Base-by-base conservation (phyloP, 2,797 vertebrate species). In the Notoglanidium macrostoma region DNA sequence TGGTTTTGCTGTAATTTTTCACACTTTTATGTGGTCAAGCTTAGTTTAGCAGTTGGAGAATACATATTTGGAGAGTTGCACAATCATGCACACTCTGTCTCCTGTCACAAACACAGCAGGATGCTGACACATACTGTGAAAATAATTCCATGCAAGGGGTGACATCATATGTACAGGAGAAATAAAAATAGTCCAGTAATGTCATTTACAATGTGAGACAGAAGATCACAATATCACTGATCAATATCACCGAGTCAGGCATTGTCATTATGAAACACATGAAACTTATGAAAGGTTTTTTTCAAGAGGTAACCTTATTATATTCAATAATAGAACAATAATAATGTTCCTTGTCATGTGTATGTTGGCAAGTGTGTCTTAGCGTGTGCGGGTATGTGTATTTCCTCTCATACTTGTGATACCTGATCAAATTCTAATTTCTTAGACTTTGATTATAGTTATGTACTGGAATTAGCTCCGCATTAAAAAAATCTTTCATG, bases 161-260 rank as follows among this genome's bases (percentile, higher is more conserved):
- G 68, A 87, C 46, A 90, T 84, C 54, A 87, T 85, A 26, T 11
- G 44, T 32, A 0, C 21, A 86, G 57, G 90, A 78, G 17, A 81
- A 91, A 87, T 86, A 89, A 86, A 21, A 46, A n/a, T 85, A 78
- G 85, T 44, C 63, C 63, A 35, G 63, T 68, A 68, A 68, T 83
- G 46, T 83, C 46, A 68, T 54, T 68, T 10, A 76, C 11, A 63
- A 59, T 63, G 51, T 40, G 46, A 68, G 82, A 73, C 87, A 85
- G 67, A 68, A 73, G 63, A 74, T 5, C 12, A 73, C 81, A 87
- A 35, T 67, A 85, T 70, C 61, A 61, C 23, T 35, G 79, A 88
- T 40, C 59, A 83, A 81, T 77, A 46, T n/a, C 46, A 35, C 35
- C 6, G 67, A 61, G 51, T 55, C 57, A 54, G 70, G 32, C 26